Evolutionary conservation across 1,140 invertebrate genomes (phyloP).

Genomic region (Drosophila tropicalis): DNA sequence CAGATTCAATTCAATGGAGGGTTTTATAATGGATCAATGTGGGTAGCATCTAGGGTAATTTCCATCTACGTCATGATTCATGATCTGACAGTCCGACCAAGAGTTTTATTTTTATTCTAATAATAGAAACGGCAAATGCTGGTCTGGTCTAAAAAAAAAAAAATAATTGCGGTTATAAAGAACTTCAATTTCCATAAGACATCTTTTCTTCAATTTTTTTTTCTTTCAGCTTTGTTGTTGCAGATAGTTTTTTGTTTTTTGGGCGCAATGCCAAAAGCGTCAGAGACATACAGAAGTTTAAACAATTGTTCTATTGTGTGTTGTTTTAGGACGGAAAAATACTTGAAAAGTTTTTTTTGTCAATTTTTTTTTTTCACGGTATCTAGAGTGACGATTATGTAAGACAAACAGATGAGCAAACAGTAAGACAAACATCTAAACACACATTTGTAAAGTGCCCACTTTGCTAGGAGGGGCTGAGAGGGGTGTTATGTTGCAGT

Average conservation of each 20-base stretch:
- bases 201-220: constrained; percentile 35
- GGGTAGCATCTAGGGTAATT: constrained; percentile 36
- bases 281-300: constrained; percentile 62
- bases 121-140: constrained; percentile 40
- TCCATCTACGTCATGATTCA: constrained; percentile 61
- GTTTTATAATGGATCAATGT: constrained; percentile 5
- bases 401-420: constrained; percentile 65
- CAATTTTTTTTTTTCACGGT: constrained; percentile 42
- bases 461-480: not conserved
- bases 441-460: constrained; percentile 39
- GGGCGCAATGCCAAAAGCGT: constrained; percentile 68
- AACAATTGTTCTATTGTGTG: constrained; percentile 80
- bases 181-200: constrained; percentile 34
- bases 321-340: constrained; percentile 66
- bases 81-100: constrained; percentile 24
- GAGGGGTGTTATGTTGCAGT: constrained; percentile 18
- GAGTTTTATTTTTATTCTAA: constrained; percentile 5
- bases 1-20: constrained; percentile 21
- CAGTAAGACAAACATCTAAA: constrained; percentile 68
- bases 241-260: constrained; percentile 31
- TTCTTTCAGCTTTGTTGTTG: constrained; percentile 17
- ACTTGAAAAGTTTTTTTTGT: constrained; percentile 37
- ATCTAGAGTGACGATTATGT: constrained; percentile 81
- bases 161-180: constrained; percentile 29
- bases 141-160: constrained; percentile 21